These are phyloP conservation scores for Leucosticte australis DNA, from an alignment of 2,113 vertebrate genomes.

Conservation along the genomic window DNA sequence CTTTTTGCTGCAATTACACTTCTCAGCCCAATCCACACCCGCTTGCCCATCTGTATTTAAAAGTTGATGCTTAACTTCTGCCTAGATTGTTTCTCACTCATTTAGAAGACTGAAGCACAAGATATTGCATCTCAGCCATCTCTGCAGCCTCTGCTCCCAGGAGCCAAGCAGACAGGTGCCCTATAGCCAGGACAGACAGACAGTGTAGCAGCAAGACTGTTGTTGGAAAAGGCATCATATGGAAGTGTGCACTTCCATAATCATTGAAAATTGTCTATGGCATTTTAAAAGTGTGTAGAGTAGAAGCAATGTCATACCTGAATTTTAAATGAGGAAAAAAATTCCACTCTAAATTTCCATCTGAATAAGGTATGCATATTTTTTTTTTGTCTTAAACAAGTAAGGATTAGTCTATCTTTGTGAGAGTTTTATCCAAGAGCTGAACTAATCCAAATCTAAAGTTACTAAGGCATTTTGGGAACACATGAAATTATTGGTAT, in stretches of 20 bases:
- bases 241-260: neutral
- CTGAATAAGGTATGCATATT: neutral
- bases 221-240: neutral
- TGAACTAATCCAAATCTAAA: neutral
- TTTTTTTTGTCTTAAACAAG: neutral
- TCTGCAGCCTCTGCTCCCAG: neutral
- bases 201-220: neutral
- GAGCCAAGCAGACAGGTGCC: neutral
- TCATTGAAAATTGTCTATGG: neutral
- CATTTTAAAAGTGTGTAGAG: neutral
- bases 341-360: neutral
- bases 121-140: neutral
- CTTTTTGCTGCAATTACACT: neutral
- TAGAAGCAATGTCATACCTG: neutral
- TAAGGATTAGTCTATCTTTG: neutral
- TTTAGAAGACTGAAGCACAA: neutral
- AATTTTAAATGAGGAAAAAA: neutral
- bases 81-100: neutral
- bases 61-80: neutral
- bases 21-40: neutral
- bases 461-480: neutral
- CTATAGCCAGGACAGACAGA: neutral
- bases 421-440: neutral
- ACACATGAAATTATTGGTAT: neutral
- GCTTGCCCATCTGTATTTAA: neutral